Evolutionary conservation across 2,113 vertebrate species (phyloP).

Genomic region (Casuarius casuarius): DNA sequence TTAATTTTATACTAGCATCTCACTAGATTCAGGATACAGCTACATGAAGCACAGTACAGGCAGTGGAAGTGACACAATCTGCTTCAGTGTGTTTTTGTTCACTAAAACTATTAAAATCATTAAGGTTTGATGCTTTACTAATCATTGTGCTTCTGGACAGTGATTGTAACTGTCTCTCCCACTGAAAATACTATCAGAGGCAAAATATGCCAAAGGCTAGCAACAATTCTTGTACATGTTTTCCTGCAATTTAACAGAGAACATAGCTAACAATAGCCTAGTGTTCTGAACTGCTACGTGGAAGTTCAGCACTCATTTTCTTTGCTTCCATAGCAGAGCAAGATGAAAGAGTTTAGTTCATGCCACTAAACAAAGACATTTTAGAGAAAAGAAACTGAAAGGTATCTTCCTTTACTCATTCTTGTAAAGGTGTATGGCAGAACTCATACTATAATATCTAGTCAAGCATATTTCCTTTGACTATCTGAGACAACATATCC

Average conservation of each 20-base stretch:
- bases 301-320: slow-evolving; percentile 8
- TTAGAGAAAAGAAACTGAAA: not conserved
- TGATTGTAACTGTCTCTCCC: not conserved
- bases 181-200: not conserved
- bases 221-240: slow-evolving; percentile 21
- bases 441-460: not conserved
- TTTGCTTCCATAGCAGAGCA: not conserved
- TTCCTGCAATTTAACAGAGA: slow-evolving; percentile 11
- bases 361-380: not conserved
- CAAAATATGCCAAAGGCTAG: not conserved
- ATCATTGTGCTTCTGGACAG: not conserved
- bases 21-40: not conserved
- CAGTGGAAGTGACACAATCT: not conserved
- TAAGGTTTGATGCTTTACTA: not conserved
- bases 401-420: not conserved
- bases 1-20: not conserved
- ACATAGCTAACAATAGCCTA: slow-evolving; percentile 14
- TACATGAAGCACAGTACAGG: not conserved
- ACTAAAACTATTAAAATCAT: not conserved
- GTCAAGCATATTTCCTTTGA: not conserved
- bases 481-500: not conserved
- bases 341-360: not conserved
- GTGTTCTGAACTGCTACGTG: not conserved
- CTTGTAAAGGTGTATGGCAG: not conserved
- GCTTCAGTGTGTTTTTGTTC: not conserved